Conservation (phyloP, 2,113 vertebrate species). For the Illadopsis cleaveri region DNA sequence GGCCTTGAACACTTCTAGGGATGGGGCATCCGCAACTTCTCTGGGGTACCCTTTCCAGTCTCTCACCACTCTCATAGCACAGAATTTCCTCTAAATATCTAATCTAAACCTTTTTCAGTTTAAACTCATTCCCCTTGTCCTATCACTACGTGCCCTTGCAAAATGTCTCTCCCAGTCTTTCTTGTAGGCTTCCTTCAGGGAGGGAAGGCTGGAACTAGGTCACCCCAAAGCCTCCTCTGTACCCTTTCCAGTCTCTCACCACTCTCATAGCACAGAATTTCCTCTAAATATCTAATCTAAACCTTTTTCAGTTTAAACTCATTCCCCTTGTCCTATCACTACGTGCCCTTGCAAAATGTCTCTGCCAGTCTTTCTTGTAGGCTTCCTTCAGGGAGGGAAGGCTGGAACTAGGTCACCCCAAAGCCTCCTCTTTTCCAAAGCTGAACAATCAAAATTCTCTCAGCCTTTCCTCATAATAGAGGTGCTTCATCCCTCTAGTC, state of each 20-base stretch:
- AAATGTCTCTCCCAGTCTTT: too few relatives aligned
- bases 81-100: background rate
- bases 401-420: background rate
- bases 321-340: background rate
- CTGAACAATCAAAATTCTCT: background rate
- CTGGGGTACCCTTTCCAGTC: background rate
- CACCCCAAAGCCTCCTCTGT: too few relatives aligned
- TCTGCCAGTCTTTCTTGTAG: background rate
- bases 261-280: background rate
- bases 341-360: background rate
- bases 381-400: background rate
- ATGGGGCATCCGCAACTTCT: background rate
- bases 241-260: background rate
- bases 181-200: too few relatives aligned
- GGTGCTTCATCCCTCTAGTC: background rate
- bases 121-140: background rate
- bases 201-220: too few relatives aligned
- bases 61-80: background rate
- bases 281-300: background rate
- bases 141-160: background rate
- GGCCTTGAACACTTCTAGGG: background rate
- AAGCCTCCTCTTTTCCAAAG: background rate
- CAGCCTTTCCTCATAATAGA: background rate
- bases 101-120: background rate
- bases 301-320: background rate